Percentiles rank a stretch among this genome's conserved stretches.
Conservation (phyloP, 2,797 vertebrate genomes). For the Taenioides sp. region DNA sequence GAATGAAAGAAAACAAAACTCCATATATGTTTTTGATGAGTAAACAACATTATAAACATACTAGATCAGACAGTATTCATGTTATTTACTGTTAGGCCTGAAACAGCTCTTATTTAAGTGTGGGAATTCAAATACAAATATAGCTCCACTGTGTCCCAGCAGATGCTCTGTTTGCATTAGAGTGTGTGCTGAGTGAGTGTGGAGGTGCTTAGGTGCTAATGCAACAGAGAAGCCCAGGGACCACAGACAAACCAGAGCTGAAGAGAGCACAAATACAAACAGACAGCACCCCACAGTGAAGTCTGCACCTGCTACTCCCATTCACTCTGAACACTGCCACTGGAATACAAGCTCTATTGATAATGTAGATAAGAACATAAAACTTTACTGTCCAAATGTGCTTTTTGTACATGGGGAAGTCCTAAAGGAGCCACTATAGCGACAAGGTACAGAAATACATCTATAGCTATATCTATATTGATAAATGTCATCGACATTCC, state of each 20-base stretch:
- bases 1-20: too few relatives aligned
- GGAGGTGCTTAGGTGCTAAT: not conserved
- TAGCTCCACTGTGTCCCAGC: slow-evolving; percentile 1
- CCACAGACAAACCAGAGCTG: slow-evolving; percentile 33
- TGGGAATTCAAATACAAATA: slow-evolving; percentile 29
- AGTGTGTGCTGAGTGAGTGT: not conserved
- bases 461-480: too few relatives aligned
- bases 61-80: too few relatives aligned
- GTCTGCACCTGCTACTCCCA: slow-evolving; percentile 28
- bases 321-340: not conserved
- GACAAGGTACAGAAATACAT: too few relatives aligned
- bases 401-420: not conserved
- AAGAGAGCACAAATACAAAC: slow-evolving; percentile 47
- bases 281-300: slow-evolving; percentile 28
- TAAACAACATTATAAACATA: too few relatives aligned
- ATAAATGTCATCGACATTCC: too few relatives aligned
- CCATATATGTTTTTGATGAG: too few relatives aligned
- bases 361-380: not conserved
- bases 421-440: not conserved
- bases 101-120: slow-evolving; percentile 12
- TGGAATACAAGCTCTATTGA: not conserved
- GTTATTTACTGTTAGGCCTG: not conserved
- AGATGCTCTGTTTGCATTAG: slow-evolving; percentile 17
- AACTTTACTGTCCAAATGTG: not conserved
- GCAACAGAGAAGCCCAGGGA: slow-evolving; percentile 24